These are phyloP conservation scores for Meleagris gallopavo DNA, from an alignment of 2,113 vertebrate genomes.

Conservation along the genomic window DNA sequence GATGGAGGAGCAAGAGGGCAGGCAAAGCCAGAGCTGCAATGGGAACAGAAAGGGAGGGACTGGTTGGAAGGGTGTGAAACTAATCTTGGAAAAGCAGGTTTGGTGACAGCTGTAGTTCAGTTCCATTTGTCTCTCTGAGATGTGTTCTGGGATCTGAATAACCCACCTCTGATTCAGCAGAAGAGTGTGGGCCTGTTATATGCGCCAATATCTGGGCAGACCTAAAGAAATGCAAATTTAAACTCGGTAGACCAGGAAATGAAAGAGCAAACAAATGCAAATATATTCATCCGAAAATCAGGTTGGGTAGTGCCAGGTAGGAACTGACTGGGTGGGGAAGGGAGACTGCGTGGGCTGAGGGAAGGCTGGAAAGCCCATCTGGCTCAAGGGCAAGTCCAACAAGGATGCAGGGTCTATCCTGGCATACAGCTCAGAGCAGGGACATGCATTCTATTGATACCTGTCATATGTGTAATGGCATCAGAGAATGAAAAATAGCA, in stretches of 20 bases:
- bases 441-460: neutral
- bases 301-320: neutral
- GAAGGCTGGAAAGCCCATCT: constrained; percentile 8
- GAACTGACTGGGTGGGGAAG: neutral
- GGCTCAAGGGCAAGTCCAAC: neutral
- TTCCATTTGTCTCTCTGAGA: neutral
- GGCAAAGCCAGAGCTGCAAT: neutral
- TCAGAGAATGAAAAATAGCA: neutral
- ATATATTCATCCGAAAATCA: constrained; percentile 41
- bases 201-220: neutral
- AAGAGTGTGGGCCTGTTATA: neutral
- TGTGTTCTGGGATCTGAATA: neutral
- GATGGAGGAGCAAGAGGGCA: neutral
- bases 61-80: neutral
- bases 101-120: neutral
- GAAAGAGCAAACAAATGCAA: constrained; percentile 43
- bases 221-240: constrained; percentile 26
- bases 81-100: neutral
- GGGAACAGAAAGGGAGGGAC: neutral
- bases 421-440: neutral
- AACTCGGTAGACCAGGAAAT: constrained; percentile 47
- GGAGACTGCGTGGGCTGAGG: neutral
- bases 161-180: neutral
- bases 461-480: neutral
- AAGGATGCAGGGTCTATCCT: neutral